These are phyloP conservation scores for Dynastes tityus DNA, from an alignment of 2,888 invertebrate genomes.

Conservation along the genomic window DNA sequence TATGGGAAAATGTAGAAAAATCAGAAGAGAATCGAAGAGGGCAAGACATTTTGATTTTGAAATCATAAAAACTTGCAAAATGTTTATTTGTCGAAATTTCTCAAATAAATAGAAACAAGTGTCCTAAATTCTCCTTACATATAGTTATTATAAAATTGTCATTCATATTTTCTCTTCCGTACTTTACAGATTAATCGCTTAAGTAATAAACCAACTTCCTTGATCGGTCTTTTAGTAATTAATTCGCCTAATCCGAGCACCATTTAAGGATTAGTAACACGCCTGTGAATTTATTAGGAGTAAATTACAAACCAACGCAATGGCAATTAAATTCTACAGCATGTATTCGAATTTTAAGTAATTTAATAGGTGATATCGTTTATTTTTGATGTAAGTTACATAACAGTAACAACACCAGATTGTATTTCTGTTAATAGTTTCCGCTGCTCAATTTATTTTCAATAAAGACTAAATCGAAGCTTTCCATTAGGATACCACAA, in stretches of 20 bases:
- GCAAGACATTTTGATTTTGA: no score
- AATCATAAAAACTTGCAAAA: no score
- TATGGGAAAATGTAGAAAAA: no score
- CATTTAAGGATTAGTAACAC: background rate
- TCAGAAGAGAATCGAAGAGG: no score
- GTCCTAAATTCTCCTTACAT: no score
- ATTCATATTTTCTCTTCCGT: no score
- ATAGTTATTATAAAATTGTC: constrained; percentile 20
- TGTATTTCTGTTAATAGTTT: constrained; percentile 1
- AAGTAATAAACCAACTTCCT: constrained; percentile 4
- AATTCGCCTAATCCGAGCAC: background rate
- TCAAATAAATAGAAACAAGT: no score
- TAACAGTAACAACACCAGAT: background rate
- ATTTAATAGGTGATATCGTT: background rate
- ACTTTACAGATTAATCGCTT: no score
- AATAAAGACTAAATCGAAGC: constrained; percentile 5
- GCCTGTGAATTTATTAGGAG: constrained; percentile 3
- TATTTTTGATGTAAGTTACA: background rate
- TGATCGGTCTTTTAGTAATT: background rate
- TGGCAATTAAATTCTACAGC: no score
- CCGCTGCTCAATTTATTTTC: constrained; percentile 6
- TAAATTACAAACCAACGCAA: constrained; percentile 3
- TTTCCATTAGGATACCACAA: constrained; percentile 4
- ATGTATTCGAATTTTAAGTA: no score
- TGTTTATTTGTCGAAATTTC: no score